These are phyloP conservation scores for Gnathonemus longibarbis DNA, from an alignment of 2,113 vertebrate species.

Conservation along the genomic window DNA sequence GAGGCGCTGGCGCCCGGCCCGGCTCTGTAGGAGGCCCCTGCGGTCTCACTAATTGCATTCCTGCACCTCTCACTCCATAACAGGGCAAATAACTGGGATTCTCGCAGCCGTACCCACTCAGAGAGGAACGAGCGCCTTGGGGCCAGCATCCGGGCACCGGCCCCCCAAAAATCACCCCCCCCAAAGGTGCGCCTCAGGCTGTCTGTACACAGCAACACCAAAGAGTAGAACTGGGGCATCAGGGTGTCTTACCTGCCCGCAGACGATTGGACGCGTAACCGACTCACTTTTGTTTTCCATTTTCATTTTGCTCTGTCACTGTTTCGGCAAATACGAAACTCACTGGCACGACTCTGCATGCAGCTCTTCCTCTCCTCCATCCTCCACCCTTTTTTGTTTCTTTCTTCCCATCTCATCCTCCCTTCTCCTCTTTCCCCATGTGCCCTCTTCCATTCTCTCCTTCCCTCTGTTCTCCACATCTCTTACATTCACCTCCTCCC, in stretches of 20 bases:
- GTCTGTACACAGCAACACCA: neutral
- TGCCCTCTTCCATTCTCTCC: neutral
- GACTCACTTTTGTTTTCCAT: neutral
- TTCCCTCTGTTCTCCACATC: neutral
- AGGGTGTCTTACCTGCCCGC: neutral
- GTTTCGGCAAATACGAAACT: neutral
- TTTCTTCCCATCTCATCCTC: neutral
- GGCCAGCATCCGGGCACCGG: neutral
- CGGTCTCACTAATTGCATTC: constrained; percentile 56
- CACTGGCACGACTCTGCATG: neutral
- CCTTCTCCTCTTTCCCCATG: neutral
- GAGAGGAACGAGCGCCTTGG: constrained; percentile 8
- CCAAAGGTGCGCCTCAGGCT: neutral
- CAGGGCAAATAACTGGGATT: constrained; percentile 68
- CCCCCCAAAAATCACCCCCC: neutral
- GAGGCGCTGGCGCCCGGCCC: constrained; percentile 10
- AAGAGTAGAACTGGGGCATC: neutral
- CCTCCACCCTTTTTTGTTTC: neutral
- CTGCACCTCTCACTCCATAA: constrained; percentile 56
- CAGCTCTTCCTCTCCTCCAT: neutral
- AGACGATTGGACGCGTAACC: neutral
- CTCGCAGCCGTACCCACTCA: constrained; percentile 55
- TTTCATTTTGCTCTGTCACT: constrained; percentile 3
- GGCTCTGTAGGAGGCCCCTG: constrained; percentile 44
- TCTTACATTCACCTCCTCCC: neutral